phyloP scores from a whole-genome alignment of 1,140 invertebrate species.

The Bathynomus jamesi region DNA sequence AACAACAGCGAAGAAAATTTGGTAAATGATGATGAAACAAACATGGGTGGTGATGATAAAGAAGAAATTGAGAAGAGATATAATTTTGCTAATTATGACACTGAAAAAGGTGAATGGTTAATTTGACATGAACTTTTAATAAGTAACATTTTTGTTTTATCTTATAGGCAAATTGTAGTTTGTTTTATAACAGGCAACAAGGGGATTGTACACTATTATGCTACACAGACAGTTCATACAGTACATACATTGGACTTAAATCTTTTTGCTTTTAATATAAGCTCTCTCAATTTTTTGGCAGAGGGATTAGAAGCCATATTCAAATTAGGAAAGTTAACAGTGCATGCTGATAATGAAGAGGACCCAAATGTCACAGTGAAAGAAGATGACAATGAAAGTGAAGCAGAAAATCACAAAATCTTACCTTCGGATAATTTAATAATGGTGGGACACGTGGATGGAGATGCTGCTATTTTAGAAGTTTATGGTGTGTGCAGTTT shows the following conservation, averaged over 20 bases:
- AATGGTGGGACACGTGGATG: constrained; percentile 74
- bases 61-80: constrained; percentile 39
- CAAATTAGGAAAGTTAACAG: constrained; percentile 49
- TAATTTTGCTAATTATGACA: constrained; percentile 60
- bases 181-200: too few relatives aligned
- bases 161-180: too few relatives aligned
- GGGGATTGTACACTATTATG: too few relatives aligned
- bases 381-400: constrained; percentile 66
- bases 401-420: constrained; percentile 73
- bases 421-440: constrained; percentile 86
- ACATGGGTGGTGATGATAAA: constrained; percentile 11
- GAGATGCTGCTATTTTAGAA: constrained; percentile 75
- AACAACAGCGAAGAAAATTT: not conserved
- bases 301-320: constrained; percentile 41
- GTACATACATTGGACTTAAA: too few relatives aligned
- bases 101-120: constrained; percentile 54
- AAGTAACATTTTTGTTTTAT: too few relatives aligned
- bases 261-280: too few relatives aligned
- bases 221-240: too few relatives aligned
- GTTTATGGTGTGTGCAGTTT: constrained; percentile 58
- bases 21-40: not conserved
- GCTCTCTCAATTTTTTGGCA: not conserved
- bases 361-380: constrained; percentile 48
- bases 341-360: constrained; percentile 48
- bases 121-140: too few relatives aligned